Evolutionary conservation across 2,797 vertebrate genomes (phyloP), one percentile per base, ranked within the genome.

Genomic region (Neopelma chrysocephalum): DNA sequence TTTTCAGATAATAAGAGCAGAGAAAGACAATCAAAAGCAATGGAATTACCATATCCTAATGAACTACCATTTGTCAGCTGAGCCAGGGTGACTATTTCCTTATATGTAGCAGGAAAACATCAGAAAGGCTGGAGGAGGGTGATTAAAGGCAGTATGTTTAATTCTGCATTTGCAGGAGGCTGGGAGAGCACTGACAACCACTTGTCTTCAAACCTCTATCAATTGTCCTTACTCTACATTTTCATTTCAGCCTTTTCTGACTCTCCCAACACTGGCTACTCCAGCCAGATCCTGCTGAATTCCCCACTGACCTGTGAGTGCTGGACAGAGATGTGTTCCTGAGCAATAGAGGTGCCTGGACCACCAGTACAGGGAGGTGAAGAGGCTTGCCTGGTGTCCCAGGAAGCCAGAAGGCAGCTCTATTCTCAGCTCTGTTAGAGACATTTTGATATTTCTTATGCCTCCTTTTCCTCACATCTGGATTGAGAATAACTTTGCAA

Each of bases 1-100:
- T 88, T 79, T 76, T 91, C 65, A 61, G 32, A 83, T 45, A 78
- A 65, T 81, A 69, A 83, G 61, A 90, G 42, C 11, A 34, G 29
- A 88, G 90, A 93, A 83, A 81, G 58, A 78, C 64, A 87, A 82
- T 61, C 48, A 79, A 53, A 93, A 87, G 57, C 77, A 90, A 89
- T 72, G 5, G 7, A 87, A 95, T 95, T 96, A 90, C 77, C 77
- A 86, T 81, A 93, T 75, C 65, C 73, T 88, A 93, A 92, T 93
- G 90, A 93, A 78, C 42, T 68, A 53, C 57, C 32, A 82, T 92
- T 94, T 85, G 36, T 90, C 88, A 96, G 80, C 56, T 81, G 9
- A 93, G 50, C 43, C 50, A 77, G 25, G 57, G 43, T 34, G 50
- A 85, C 53, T 90, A 32, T 57, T 88, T 91, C 57, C 60, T 85